These are phyloP conservation scores for Phaedon cochleariae DNA, from an alignment of 2,888 invertebrate species.

Conservation along the genomic window DNA sequence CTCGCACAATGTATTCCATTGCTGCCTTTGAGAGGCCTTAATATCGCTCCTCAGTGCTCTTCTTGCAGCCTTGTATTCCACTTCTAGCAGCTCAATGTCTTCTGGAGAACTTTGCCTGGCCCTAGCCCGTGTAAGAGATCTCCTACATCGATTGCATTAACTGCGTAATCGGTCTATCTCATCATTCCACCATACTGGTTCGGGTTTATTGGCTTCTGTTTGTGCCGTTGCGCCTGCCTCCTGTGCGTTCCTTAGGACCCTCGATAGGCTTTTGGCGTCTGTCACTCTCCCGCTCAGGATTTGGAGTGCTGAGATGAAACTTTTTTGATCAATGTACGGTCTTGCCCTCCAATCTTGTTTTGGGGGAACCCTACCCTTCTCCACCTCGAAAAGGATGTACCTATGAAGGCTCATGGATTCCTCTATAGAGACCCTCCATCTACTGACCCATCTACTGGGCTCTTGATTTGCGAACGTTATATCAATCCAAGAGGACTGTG, in stretches of 20 bases:
- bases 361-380: too few species aligned
- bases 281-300: neutral
- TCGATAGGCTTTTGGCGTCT: neutral
- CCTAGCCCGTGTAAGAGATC: neutral
- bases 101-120: neutral
- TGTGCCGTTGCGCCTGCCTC: neutral
- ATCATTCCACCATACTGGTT: neutral
- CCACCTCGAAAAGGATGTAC: neutral
- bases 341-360: neutral
- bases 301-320: neutral
- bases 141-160: neutral
- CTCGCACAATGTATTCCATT: slow-evolving; percentile 4
- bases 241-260: neutral
- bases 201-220: neutral
- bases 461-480: neutral
- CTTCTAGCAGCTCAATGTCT: neutral
- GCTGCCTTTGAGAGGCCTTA: neutral
- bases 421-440: neutral
- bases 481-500: slow-evolving; percentile 11
- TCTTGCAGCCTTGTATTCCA: too few species aligned
- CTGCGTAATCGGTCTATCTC: neutral
- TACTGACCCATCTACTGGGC: neutral
- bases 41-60: neutral
- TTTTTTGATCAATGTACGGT: too few species aligned
- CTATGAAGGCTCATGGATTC: slow-evolving; percentile 6